Evolutionary conservation across 2,113 vertebrate species (phyloP).

Genomic region (Gulo gulo): DNA sequence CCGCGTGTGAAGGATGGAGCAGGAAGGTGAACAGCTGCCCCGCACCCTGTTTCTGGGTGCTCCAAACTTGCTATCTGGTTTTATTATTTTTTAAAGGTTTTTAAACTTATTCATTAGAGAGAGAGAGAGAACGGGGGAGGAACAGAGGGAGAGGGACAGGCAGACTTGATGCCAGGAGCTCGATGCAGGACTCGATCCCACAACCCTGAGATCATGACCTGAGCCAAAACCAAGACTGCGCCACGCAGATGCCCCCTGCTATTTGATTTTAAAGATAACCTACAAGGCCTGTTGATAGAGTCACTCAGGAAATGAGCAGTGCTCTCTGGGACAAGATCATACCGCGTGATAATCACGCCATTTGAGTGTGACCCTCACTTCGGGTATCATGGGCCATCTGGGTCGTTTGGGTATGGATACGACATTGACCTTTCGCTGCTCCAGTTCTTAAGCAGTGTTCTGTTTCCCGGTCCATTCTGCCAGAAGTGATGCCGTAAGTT

Average conservation of each 20-base stretch:
- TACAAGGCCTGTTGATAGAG: not conserved
- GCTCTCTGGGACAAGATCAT: not conserved
- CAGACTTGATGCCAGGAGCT: not conserved
- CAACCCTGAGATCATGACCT: not conserved
- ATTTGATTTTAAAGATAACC: not conserved
- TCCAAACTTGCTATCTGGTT: not conserved
- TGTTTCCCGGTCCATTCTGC: not conserved
- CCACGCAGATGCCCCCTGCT: not conserved
- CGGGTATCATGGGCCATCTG: not conserved
- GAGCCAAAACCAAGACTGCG: not conserved
- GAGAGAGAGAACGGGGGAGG: not conserved
- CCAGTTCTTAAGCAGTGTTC: not conserved
- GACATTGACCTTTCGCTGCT: not conserved
- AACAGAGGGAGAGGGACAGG: not conserved
- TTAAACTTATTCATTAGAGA: not conserved
- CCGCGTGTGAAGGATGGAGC: not conserved
- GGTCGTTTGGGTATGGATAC: not conserved
- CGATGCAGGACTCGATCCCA: not conserved
- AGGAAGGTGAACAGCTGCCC: not conserved
- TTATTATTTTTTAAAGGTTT: not conserved
- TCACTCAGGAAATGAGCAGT: not conserved
- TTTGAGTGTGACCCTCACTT: not conserved
- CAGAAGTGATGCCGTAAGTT: not conserved
- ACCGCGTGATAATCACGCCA: not conserved
- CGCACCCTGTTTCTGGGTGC: not conserved